Base-by-base conservation (phyloP, 2,113 vertebrate species). In the Rhinopomastus cyanomelas region DNA sequence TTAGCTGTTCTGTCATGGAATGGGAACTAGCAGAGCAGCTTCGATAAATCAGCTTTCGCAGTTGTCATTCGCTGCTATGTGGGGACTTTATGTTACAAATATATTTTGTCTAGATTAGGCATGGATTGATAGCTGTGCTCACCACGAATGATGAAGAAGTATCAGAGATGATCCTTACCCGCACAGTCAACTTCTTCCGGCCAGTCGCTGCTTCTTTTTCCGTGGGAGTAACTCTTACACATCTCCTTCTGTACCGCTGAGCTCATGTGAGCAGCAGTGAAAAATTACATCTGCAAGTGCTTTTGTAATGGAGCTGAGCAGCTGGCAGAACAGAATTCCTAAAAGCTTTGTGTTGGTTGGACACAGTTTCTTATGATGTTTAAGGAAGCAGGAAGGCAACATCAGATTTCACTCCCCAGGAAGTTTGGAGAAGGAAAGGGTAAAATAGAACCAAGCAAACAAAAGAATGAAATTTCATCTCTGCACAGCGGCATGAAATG, bases 31-130 rank as follows among this genome's bases (percentile, higher is more conserved):
- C 88, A 57, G 80, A 91, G 73, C 83, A 93, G 92, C 92, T 81
- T 86, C 92, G 92, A 89, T 88, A 88, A 94, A 95, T 92, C 83
- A 92, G 92, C 88, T 92, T 94, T 90, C 4, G n/a, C 88, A 88
- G 42, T 94, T 91, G 90, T 92, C 88, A 68, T 92, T 91, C 78
- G 77, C 88, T 65, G 66, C 86, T 71, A 3, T 17, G 25, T 30
- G 39, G 62, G 53, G 90, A 68, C 85, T 94, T 84, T 42, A 32
- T 39, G 51, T 56, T 77, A 12, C 68, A 78, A 94, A 92, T 67
- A 7, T 29, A 32, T 48, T 16, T 83, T 75, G 73, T 82, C 89
- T 86, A 77, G 85, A 83, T 95, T 94, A 92, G 85, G 82, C 85
- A 65, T 2, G 23, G 91, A 87, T 74, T 93, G 90, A 92, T 91